Conservation (phyloP, 2,797 vertebrate species). For the Danio tinwini region DNA sequence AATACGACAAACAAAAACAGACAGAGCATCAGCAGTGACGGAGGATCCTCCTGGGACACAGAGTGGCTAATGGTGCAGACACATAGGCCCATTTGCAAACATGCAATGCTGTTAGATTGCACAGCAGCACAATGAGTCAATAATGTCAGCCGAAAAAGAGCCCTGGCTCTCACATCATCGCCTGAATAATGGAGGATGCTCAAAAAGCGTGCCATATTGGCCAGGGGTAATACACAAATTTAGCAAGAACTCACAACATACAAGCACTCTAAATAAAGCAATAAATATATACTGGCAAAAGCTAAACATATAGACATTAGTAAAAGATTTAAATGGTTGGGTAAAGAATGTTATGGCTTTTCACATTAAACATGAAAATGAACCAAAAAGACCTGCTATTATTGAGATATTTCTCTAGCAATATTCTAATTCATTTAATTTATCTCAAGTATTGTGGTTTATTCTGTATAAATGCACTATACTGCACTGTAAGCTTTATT, state of each 20-base stretch:
- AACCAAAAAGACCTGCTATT: not conserved
- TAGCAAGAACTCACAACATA: not conserved
- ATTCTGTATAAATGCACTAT: too few relatives aligned
- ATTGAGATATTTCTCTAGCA: not conserved
- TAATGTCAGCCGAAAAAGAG: conserved; percentile 65
- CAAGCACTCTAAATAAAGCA: conserved; percentile 13
- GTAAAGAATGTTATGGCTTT: not conserved
- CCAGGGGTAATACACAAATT: conserved; percentile 33
- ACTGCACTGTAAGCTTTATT: too few relatives aligned
- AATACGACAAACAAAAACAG: conserved; percentile 52
- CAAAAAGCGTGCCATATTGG: conserved; percentile 51
- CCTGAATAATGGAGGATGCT: conserved; percentile 57
- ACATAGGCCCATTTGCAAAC: conserved; percentile 64
- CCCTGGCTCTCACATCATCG: conserved; percentile 56
- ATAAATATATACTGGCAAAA: conserved; percentile 7
- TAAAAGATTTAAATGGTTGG: not conserved
- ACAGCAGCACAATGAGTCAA: conserved; percentile 69
- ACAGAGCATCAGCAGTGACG: conserved; percentile 65
- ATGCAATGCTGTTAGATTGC: conserved; percentile 61
- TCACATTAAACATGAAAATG: not conserved
- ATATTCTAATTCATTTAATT: not conserved
- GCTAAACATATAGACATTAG: not conserved
- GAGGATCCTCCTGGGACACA: conserved; percentile 62
- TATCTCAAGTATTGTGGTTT: not conserved
- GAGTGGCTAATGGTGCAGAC: conserved; percentile 65